Evolutionary conservation across 2,888 invertebrate genomes (phyloP).

Genomic region (Drosophila fungiperda): DNA sequence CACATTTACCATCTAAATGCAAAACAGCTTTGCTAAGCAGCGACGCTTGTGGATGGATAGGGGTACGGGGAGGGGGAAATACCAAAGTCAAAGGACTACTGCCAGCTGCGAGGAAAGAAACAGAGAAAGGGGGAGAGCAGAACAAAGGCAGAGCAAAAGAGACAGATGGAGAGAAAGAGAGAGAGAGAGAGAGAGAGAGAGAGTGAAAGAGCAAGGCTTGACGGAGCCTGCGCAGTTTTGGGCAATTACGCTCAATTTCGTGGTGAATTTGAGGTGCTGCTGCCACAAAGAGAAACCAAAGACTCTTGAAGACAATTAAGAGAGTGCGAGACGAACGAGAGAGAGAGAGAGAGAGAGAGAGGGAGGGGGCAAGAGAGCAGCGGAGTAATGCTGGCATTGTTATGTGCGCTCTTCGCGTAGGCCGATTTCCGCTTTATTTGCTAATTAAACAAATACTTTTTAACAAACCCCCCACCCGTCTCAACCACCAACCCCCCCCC

Average conservation of each 20-base stretch:
- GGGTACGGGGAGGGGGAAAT: conserved; percentile 22
- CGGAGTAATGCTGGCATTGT: neutral
- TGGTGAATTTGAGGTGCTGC: conserved; percentile 48
- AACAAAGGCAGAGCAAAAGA: neutral
- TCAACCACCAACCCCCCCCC: no score
- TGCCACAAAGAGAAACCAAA: conserved; percentile 4
- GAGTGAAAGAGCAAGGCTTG: conserved; percentile 1
- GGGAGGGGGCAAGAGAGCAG: neutral
- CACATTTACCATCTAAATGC: conserved; percentile 72
- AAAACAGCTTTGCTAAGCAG: conserved; percentile 63
- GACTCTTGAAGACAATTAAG: neutral
- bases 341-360: neutral
- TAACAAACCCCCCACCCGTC: neutral
- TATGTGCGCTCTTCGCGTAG: conserved; percentile 8
- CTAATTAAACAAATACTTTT: conserved; percentile 65
- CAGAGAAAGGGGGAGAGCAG: neutral
- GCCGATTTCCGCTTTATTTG: conserved; percentile 61
- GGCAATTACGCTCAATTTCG: conserved; percentile 35
- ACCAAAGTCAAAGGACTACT: conserved; percentile 53
- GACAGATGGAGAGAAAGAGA: neutral
- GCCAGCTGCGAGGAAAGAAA: neutral
- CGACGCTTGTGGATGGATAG: neutral
- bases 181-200: neutral
- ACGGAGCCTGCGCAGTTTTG: conserved; percentile 42
- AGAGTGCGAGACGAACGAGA: conserved; percentile 6